Base-by-base conservation (phyloP, 2,888 invertebrate species). In the Eutolmus rufibarbis region DNA sequence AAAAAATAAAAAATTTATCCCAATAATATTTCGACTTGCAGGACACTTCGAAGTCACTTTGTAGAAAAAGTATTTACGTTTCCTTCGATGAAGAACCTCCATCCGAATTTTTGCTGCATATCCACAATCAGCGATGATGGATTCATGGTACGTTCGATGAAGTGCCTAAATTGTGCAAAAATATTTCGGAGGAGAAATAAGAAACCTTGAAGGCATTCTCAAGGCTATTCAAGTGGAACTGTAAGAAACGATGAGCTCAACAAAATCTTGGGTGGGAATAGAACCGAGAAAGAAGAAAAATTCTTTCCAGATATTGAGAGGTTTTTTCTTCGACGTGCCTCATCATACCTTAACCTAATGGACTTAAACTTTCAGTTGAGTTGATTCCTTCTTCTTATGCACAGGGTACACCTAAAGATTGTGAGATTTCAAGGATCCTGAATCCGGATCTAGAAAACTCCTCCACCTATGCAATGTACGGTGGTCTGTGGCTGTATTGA, bases 321-420 rank as follows among this genome's bases (percentile, higher is more conserved):
- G 51, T 79, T 51, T 51, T 43, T 51, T 14, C 31, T 19, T 66
- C 66, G 66, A 23, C 23, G 28, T 66, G 28, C 66, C 23, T 66
- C 66, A 66, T 66, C 66, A 66, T 66, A 66, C 66, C 79, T 28
- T 28, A 79, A 14, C 28, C 51, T 79, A 79, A 79, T 79, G 79
- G 79, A 51, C 79, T 79, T 51, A 79, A 79, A 79, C 79, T 79
- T 79, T 79, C 51, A 34, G 79, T 51, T 79, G 51, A 79, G 79
- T 79, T 51, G 79, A 79, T 79, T 79, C 56, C 51, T 79, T 9
- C 79, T 79, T 79, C 51, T 79, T 79, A 79, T 79, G 46, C 79
- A 79, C 66, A 12, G 66, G 66, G 66, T 66, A 79, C 28, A 51
- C 51, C 46, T 51, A 34, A 37, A 51, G 79, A 51, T 31, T 79